Percentiles rank a stretch among this genome's conserved stretches.
Evolutionary conservation across 1,140 invertebrate species (phyloP).

Genomic region (Brachionus asplanchnoidis): DNA sequence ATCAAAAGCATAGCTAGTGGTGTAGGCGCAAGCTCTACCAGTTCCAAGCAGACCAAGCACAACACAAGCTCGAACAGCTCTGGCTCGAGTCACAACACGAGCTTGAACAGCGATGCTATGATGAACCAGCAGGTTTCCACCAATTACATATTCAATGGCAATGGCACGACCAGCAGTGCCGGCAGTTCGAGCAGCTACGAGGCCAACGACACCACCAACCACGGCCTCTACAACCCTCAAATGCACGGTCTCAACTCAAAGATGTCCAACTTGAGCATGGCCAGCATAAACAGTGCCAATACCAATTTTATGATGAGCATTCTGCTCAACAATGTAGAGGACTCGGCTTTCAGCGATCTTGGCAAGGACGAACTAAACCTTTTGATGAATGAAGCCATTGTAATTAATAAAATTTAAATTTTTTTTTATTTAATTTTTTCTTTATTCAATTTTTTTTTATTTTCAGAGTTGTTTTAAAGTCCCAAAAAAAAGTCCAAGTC

Average conservation of each 20-base stretch:
- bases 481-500: no score
- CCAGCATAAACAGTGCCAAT: background rate
- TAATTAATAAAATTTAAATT: slow-evolving; percentile 4
- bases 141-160: background rate
- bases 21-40: slow-evolving; percentile 4
- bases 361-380: slow-evolving; percentile 24
- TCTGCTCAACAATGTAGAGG: slow-evolving; percentile 7
- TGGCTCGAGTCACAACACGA: slow-evolving; percentile 22
- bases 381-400: slow-evolving; percentile 26
- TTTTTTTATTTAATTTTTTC: background rate
- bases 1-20: slow-evolving; percentile 36
- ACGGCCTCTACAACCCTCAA: background rate
- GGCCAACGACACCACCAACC: background rate
- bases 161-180: background rate
- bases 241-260: background rate
- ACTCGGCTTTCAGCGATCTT: background rate
- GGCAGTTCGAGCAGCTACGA: slow-evolving; percentile 30
- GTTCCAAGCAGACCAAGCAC: background rate
- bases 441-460: no score
- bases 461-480: no score
- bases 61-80: slow-evolving; percentile 30
- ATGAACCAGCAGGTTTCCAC: background rate
- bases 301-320: slow-evolving; percentile 37
- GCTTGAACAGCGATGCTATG: background rate
- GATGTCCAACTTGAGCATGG: slow-evolving; percentile 10